A percentile compares a stretch with the other conserved stretches of the same genome.
phyloP scores from a whole-genome alignment of 2,797 vertebrate species.

The Nannoperca obscura region DNA sequence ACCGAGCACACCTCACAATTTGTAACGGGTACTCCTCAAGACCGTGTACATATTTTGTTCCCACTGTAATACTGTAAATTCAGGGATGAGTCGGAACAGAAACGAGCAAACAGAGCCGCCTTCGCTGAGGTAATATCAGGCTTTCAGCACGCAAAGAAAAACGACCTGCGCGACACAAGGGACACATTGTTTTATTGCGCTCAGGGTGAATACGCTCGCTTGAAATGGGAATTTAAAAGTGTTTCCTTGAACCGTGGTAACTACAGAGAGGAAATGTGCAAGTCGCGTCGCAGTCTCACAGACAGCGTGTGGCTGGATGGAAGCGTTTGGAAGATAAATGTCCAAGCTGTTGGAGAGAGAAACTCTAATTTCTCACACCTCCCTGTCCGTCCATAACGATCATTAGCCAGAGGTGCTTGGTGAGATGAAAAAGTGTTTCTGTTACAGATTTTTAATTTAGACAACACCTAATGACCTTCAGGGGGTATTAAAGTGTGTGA shows the following conservation, averaged over 20 bases:
- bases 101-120: conserved; percentile 23
- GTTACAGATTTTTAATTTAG: conserved; percentile 84
- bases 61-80: conserved; percentile 40
- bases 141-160: conserved; percentile 52
- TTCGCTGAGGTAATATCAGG: conserved; percentile 32
- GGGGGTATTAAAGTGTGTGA: conserved; percentile 65
- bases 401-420: conserved; percentile 70
- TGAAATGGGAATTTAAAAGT: conserved; percentile 46
- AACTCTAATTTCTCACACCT: conserved; percentile 60
- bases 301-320: conserved; percentile 17
- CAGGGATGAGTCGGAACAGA: conserved; percentile 26
- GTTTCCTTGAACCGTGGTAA: conserved; percentile 47
- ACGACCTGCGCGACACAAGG: conserved; percentile 12
- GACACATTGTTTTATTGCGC: conserved; percentile 58
- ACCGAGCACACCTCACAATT: conserved; percentile 17
- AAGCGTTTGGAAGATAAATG: conserved; percentile 58
- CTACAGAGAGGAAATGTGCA: conserved; percentile 27
- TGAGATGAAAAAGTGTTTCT: conserved; percentile 69
- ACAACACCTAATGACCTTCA: conserved; percentile 78
- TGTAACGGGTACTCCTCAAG: conserved; percentile 25
- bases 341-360: conserved; percentile 37
- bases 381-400: conserved; percentile 52
- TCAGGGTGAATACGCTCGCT: conserved; percentile 49
- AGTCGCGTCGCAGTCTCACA: conserved; percentile 23
- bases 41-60: conserved; percentile 29